Evolutionary conservation across 2,113 vertebrate genomes (phyloP).

Genomic region (Ursus arctos): DNA sequence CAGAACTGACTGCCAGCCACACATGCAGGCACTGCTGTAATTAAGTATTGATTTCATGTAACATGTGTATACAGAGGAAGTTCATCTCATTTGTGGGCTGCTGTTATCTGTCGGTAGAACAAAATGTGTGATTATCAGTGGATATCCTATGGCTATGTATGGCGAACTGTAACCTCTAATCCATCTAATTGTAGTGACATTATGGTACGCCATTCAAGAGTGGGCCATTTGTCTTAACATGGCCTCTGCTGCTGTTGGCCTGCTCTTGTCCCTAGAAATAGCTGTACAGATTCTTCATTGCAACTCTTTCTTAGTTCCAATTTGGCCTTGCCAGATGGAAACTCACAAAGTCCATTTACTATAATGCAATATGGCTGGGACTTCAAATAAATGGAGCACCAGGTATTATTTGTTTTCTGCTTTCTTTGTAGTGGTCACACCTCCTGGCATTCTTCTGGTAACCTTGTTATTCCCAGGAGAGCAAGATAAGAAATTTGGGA

Average conservation of each 20-base stretch:
- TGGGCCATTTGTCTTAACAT: conserved; percentile 29
- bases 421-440: not conserved
- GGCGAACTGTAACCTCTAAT: not conserved
- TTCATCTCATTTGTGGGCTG: conserved; percentile 60
- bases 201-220: conserved; percentile 16
- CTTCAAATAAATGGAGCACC: conserved; percentile 8
- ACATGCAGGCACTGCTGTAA: conserved; percentile 2
- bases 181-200: conserved; percentile 26
- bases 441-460: not conserved
- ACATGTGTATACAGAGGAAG: conserved; percentile 6
- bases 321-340: conserved; percentile 11
- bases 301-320: conserved; percentile 16
- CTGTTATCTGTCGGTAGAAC: conserved; percentile 56
- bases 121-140: conserved; percentile 67
- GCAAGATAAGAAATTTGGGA: not conserved
- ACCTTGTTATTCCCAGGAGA: not conserved
- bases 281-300: not conserved
- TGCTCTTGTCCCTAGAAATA: conserved; percentile 55
- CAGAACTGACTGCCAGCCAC: not conserved
- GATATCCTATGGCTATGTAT: conserved; percentile 50
- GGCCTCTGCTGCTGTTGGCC: not conserved
- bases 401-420: conserved; percentile 12
- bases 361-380: not conserved
- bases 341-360: conserved; percentile 4
- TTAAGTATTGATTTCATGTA: conserved; percentile 80